A percentile compares a stretch with the other conserved stretches of the same genome.
These are phyloP conservation scores for Trachelus troglodyta DNA, from an alignment of 2,888 invertebrate genomes.

Conservation along the genomic window DNA sequence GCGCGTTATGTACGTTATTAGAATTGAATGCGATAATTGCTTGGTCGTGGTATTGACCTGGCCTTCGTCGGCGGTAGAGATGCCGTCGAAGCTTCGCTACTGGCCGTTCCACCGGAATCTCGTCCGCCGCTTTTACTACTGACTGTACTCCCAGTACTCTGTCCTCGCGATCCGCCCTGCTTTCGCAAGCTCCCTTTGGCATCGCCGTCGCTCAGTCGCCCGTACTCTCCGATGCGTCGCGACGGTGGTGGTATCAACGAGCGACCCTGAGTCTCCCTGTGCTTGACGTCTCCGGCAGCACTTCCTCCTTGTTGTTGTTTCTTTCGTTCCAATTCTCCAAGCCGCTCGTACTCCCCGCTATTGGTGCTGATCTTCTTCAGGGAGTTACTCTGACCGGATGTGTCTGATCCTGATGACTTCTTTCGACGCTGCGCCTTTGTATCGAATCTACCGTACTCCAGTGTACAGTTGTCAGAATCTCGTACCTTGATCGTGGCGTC, in stretches of 20 bases:
- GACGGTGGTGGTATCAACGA: conserved; percentile 70
- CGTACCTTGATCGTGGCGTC: conserved; percentile 50
- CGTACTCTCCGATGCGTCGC: conserved; percentile 71
- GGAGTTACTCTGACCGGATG: conserved; percentile 35
- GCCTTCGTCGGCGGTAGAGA: conserved; percentile 75
- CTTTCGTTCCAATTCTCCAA: conserved; percentile 69
- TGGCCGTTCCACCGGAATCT: conserved; percentile 70
- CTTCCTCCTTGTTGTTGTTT: conserved; percentile 52
- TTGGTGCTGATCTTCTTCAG: conserved; percentile 36
- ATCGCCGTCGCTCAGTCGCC: conserved; percentile 70
- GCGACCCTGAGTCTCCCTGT: conserved; percentile 66
- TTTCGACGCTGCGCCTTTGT: conserved; percentile 53
- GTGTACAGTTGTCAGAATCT: conserved; percentile 63
- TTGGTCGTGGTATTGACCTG: conserved; percentile 72
- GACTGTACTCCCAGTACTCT: conserved; percentile 61
- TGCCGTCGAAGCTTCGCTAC: conserved; percentile 70
- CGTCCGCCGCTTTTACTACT: conserved; percentile 67
- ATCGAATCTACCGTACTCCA: conserved; percentile 59
- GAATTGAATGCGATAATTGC: conserved; percentile 82
- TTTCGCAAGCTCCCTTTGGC: conserved; percentile 51
- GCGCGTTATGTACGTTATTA: conserved; percentile 54
- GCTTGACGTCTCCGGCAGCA: conserved; percentile 56
- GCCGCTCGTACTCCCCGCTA: conserved; percentile 75
- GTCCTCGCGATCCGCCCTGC: conserved; percentile 49
- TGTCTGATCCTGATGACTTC: conserved; percentile 48